Conservation (phyloP, 1,140 invertebrate species). For the Proales similis region DNA sequence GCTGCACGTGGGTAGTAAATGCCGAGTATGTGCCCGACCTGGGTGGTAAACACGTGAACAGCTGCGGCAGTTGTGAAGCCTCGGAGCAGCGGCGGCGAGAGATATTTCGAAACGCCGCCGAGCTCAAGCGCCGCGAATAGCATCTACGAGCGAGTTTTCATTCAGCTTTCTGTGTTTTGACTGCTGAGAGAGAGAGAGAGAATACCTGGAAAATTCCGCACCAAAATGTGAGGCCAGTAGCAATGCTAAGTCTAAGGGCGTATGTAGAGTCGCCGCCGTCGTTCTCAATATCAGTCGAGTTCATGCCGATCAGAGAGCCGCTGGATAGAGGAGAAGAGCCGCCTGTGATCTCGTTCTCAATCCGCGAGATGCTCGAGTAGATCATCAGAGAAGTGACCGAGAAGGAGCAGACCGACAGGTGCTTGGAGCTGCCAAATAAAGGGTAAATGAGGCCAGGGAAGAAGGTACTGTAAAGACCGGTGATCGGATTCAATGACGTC, state of each 20-base stretch:
- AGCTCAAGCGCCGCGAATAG: slow-evolving; percentile 28
- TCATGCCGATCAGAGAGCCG: too few relatives aligned
- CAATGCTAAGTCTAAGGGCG: slow-evolving; percentile 12
- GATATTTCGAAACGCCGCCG: slow-evolving; percentile 26
- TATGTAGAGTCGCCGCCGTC: neutral
- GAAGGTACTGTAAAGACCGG: slow-evolving; percentile 57
- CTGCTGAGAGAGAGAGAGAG: slow-evolving; percentile 41
- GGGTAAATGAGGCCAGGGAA: slow-evolving; percentile 56
- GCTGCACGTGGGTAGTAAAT: too few relatives aligned
- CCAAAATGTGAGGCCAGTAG: slow-evolving; percentile 22
- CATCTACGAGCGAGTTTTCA: neutral
- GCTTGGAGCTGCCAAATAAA: slow-evolving; percentile 56
- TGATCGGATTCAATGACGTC: slow-evolving; percentile 53
- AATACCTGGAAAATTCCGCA: slow-evolving; percentile 22
- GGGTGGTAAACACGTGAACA: slow-evolving; percentile 27
- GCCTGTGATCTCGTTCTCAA: neutral
- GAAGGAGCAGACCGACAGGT: slow-evolving; percentile 51
- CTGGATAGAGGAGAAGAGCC: too few relatives aligned
- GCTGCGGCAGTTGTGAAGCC: slow-evolving; percentile 39
- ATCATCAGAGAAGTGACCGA: slow-evolving; percentile 50
- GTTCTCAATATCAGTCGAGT: neutral
- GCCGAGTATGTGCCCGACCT: slow-evolving; percentile 47
- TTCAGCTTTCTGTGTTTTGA: neutral
- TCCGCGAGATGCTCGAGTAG: slow-evolving; percentile 43
- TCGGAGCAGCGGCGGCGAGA: slow-evolving; percentile 37